Evolutionary conservation across 92 coral and sea anemone species (phyloP).

Genomic region (Palythoa grandis): DNA sequence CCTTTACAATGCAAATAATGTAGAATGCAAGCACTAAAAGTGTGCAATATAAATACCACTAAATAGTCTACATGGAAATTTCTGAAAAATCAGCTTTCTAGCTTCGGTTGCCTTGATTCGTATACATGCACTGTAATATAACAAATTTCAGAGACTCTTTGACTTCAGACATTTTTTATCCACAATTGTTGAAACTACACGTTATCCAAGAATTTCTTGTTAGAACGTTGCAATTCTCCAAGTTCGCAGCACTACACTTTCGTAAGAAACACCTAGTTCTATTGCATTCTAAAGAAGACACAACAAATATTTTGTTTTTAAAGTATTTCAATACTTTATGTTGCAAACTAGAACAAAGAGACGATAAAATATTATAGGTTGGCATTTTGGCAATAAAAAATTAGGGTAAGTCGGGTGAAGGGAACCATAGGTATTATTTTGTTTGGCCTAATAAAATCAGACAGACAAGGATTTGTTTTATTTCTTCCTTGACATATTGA

Average conservation of each 20-base stretch:
- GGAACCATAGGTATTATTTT: too few species aligned
- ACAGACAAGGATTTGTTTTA: too few species aligned
- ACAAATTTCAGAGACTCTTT: not conserved
- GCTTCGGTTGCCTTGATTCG: not conserved
- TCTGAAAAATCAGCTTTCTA: conserved; percentile 11
- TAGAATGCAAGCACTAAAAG: not conserved
- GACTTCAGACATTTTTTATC: not conserved
- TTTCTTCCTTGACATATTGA: not conserved
- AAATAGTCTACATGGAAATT: not conserved
- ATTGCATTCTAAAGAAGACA: too few species aligned
- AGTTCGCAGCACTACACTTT: conserved; percentile 6
- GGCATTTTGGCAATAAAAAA: too few species aligned
- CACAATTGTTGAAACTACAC: not conserved
- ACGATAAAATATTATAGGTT: too few species aligned
- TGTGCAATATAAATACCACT: not conserved
- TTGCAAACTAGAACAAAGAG: too few species aligned
- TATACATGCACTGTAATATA: conserved; percentile 11
- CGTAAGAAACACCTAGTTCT: not conserved
- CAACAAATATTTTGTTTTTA: too few species aligned
- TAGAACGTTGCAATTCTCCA: not conserved
- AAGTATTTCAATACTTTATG: too few species aligned
- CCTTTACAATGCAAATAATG: not conserved
- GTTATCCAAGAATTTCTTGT: not conserved
- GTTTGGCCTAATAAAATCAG: too few species aligned
- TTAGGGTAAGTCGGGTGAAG: too few species aligned